Evolutionary conservation across 2,113 vertebrate species (phyloP).

Genomic region (Circaetus gallicus): DNA sequence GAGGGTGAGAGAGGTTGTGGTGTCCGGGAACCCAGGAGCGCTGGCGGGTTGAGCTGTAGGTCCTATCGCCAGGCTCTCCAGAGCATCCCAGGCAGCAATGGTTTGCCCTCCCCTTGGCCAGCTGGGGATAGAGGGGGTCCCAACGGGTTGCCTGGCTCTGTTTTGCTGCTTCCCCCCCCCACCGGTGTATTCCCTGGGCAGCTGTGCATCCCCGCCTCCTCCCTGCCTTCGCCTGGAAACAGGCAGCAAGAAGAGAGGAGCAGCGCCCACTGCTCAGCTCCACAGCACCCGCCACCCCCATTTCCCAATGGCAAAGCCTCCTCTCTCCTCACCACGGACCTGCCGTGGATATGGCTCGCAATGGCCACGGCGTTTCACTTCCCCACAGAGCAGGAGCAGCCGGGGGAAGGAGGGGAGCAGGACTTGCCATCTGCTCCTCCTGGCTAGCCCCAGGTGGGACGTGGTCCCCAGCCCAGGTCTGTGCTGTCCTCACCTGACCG

Average conservation of each 20-base stretch:
- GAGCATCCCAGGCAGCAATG: background rate
- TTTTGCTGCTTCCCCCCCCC: background rate
- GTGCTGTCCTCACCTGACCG: accelerated
- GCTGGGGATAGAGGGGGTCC: accelerated
- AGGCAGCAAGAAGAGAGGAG: background rate
- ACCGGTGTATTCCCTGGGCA: accelerated
- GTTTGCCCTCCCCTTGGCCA: background rate
- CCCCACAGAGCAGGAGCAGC: background rate
- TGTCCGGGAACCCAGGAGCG: background rate
- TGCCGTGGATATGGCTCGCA: background rate
- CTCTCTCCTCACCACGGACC: background rate
- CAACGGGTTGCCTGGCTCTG: background rate
- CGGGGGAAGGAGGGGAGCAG: background rate
- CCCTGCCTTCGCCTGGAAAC: background rate
- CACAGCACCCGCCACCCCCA: background rate
- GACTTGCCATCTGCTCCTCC: background rate
- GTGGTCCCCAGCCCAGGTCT: accelerated
- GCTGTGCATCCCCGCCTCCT: accelerated
- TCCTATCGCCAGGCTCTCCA: background rate
- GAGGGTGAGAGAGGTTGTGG: background rate
- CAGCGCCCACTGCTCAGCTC: too few relatives aligned
- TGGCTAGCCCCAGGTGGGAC: background rate
- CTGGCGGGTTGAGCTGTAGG: too few relatives aligned
- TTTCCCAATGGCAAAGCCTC: background rate
- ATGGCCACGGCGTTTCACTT: background rate